phyloP scores from a whole-genome alignment of 2,888 invertebrate species.

The Liodrosophila aerea region DNA sequence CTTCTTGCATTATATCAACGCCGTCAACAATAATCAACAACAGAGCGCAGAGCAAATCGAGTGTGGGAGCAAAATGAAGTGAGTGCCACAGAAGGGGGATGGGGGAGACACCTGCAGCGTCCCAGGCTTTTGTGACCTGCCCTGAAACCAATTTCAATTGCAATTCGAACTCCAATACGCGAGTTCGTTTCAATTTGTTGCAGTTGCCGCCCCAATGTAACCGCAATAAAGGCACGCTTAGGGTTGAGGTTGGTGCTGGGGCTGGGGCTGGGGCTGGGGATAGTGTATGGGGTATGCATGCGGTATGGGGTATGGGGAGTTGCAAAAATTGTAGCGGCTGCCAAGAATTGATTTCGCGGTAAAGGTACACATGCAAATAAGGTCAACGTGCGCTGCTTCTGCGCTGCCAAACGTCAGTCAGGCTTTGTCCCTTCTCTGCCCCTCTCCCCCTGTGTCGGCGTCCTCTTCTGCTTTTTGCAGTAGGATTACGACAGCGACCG shows the following conservation, averaged over 20 bases:
- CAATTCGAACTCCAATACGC: constrained; percentile 76
- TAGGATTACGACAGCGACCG: too few species aligned
- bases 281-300: background rate
- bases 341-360: constrained; percentile 74
- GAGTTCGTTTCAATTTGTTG: constrained; percentile 78
- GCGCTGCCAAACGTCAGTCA: constrained; percentile 58
- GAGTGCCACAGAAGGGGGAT: background rate
- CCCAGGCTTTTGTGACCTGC: constrained; percentile 2
- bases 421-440: constrained; percentile 7
- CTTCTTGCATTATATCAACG: constrained; percentile 76
- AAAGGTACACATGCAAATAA: constrained; percentile 68
- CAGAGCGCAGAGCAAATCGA: constrained; percentile 22
- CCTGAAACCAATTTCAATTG: constrained; percentile 75
- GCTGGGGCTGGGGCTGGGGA: background rate
- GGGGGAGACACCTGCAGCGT: constrained; percentile 1
- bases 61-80: too few species aligned
- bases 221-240: constrained; percentile 54
- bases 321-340: constrained; percentile 19
- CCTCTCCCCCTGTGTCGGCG: background rate
- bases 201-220: constrained; percentile 56
- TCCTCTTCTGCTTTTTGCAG: too few species aligned
- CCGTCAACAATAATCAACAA: constrained; percentile 78
- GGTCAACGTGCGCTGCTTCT: constrained; percentile 71
- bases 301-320: too few species aligned
- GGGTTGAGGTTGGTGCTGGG: background rate